A percentile compares a stretch with the other conserved stretches of the same genome.
phyloP scores from a whole-genome alignment of 2,888 invertebrate species.

The Nasonovia ribisnigri region DNA sequence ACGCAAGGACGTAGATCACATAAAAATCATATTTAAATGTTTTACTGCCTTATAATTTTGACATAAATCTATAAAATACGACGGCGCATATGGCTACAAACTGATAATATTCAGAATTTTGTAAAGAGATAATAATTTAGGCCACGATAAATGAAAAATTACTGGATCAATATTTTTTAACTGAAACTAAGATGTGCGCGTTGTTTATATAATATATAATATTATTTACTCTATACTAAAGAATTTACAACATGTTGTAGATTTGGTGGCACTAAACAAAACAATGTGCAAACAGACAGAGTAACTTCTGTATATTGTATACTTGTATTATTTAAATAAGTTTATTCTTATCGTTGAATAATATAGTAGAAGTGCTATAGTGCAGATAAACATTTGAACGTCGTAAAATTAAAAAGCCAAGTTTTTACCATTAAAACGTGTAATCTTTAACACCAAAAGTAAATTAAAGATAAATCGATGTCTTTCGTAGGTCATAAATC shows the following conservation, averaged over 20 bases:
- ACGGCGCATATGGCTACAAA: not conserved
- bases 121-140: not conserved
- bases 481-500: conserved; percentile 28
- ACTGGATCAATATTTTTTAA: not conserved
- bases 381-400: conserved; percentile 43
- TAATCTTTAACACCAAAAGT: conserved; percentile 44
- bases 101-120: not conserved
- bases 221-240: conserved; percentile 13
- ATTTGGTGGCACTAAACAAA: conserved; percentile 29
- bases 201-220: not conserved
- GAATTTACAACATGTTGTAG: conserved; percentile 26
- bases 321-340: conserved; percentile 33
- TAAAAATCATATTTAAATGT: not conserved
- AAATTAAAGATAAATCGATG: conserved; percentile 57
- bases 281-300: conserved; percentile 21
- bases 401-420: conserved; percentile 26
- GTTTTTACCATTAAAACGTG: conserved; percentile 22
- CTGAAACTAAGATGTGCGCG: not conserved
- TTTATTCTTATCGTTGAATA: conserved; percentile 39
- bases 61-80: not conserved
- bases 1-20: not conserved
- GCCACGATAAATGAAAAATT: not conserved
- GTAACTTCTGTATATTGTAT: conserved; percentile 43
- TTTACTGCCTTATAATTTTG: not conserved
- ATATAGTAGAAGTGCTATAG: not conserved